Base-by-base conservation (phyloP, 1,140 invertebrate genomes). In the Samia ricini region DNA sequence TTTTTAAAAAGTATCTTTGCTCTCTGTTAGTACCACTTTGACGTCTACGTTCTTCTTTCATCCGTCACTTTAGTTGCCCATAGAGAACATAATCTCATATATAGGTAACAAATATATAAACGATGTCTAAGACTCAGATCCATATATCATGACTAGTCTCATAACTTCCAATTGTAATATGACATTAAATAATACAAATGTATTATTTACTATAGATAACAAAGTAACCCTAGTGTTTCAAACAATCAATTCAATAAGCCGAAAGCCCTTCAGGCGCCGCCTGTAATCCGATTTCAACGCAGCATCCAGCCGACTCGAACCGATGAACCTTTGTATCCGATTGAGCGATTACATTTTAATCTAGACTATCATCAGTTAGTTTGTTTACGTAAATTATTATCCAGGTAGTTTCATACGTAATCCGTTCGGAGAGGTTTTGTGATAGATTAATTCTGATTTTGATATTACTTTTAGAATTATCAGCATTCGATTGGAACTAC, bases 331-430 rank as follows among this genome's bases (percentile, higher is more conserved):
- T 15, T 12, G 55, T 42, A 71, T 71, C 69, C 69, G 72, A 71
- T 76, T 69, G 67, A 60, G 56, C 59, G 67, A 72, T 73, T 68
- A 71, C 64, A 69, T 61, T 72, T 76, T 71, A 77, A 77, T 75
- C 75, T 59, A 59, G 36, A 49, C 19, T 20, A 26, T n/a, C 22
- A 55, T 23, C 15, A 3, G 50, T 20, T 15, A 24, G 33, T 42
- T 15, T 42, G n/a, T 12, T 42, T 42, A 12, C 2, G 33, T 42
- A 15, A 15, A 12, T 15, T 42, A 42, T 0, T 29, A 29, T 29
- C 33, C 33, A 42, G 33, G 15, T 42, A 15, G n/a, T 12, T 42
- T 42, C 4, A 42, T 42, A 42, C 33, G 10, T 42, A 42, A 42
- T 42, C 33, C 33, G 7, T 42, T 42, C 7, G n/a, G 33, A 42